These are phyloP conservation scores for Ptychoptera contaminata DNA, from an alignment of 2,888 invertebrate genomes.

Conservation along the genomic window DNA sequence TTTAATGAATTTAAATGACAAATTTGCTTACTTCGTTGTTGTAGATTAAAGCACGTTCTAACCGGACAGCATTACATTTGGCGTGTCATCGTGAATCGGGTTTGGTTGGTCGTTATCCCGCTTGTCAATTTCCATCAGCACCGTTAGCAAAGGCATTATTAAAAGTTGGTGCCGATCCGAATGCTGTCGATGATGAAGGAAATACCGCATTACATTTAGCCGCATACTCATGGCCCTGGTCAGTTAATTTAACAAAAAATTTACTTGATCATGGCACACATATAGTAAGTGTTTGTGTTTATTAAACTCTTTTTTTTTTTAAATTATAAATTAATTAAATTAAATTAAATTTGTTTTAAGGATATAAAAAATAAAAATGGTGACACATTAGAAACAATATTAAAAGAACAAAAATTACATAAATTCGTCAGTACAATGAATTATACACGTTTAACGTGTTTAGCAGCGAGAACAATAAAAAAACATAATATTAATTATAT, in stretches of 20 bases:
- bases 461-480: conserved; percentile 68
- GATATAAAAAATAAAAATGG: conserved; percentile 56
- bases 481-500: conserved; percentile 50
- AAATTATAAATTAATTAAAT: not conserved
- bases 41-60: conserved; percentile 41
- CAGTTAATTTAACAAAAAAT: conserved; percentile 50
- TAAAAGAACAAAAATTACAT: conserved; percentile 44
- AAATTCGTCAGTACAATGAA: conserved; percentile 59
- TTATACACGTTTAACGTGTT: conserved; percentile 68
- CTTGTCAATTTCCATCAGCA: conserved; percentile 52
- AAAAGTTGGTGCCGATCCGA: conserved; percentile 68
- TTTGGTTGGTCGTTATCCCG: conserved; percentile 48
- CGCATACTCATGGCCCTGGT: conserved; percentile 56
- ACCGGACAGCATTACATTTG: conserved; percentile 61
- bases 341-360: conserved; percentile 14
- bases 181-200: conserved; percentile 62
- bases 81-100: conserved; percentile 68
- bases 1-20: not conserved
- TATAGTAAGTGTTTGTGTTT: conserved; percentile 19
- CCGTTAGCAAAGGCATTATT: conserved; percentile 58
- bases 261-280: conserved; percentile 63
- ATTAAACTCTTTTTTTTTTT: not conserved
- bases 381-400: conserved; percentile 55
- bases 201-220: conserved; percentile 81
- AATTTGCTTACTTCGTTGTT: conserved; percentile 4